Percentiles rank a stretch among this genome's conserved stretches.
Evolutionary conservation across 1,140 invertebrate species (phyloP).

Genomic region (Heliothis virescens): DNA sequence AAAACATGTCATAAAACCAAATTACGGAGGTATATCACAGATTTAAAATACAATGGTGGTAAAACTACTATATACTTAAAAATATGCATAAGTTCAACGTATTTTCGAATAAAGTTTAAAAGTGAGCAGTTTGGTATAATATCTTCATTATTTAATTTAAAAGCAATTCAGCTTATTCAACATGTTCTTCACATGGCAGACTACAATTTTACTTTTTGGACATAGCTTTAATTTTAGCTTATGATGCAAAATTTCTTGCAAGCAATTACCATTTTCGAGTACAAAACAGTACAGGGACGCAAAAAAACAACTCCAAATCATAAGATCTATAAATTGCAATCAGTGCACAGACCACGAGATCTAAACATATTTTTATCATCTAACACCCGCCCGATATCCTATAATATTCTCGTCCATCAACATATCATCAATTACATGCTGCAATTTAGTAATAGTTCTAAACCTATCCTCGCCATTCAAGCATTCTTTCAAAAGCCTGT

Average conservation of each 20-base stretch:
- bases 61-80: too few species aligned
- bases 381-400: constrained; percentile 58
- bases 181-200: too few species aligned
- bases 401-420: constrained; percentile 71
- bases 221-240: too few species aligned
- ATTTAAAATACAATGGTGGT: not conserved
- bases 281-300: too few species aligned
- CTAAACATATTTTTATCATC: constrained; percentile 62
- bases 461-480: constrained; percentile 76
- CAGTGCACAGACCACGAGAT: too few species aligned
- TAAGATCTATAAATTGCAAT: too few species aligned
- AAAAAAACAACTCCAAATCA: too few species aligned
- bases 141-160: not conserved
- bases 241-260: too few species aligned
- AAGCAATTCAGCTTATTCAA: not conserved
- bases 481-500: constrained; percentile 68
- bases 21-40: constrained; percentile 11
- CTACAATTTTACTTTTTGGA: too few species aligned
- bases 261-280: too few species aligned
- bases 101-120: not conserved
- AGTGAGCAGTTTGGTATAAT: not conserved
- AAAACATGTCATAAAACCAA: constrained; percentile 1
- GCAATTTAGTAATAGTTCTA: constrained; percentile 70
- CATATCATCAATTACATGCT: constrained; percentile 76
- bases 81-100: not conserved